Evolutionary conservation across 2,888 invertebrate genomes (phyloP), one percentile per base, ranked within the genome.

Genomic region (Hirtodrosophila trivittata): DNA sequence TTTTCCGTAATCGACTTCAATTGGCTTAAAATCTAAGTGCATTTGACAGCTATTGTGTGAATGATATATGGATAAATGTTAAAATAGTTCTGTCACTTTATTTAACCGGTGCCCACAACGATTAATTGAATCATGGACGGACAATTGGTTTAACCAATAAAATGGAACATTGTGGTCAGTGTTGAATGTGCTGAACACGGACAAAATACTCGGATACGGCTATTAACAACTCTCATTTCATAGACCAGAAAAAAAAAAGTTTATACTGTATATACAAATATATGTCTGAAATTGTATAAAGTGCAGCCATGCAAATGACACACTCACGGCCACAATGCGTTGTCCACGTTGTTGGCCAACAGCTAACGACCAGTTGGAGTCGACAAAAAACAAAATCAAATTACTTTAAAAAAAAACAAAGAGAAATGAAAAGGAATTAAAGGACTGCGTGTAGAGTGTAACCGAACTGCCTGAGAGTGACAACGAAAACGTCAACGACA

Each of bases 331-430:
- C 66, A 49, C 66, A 76, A 70, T 66, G 18, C 18, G 18, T 21
- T 21, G 63, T 59, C 51, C 70, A 47, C 37, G 62, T 46, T 75
- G 56, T 50, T 58, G 57, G 65, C 62, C 74, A 58, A 38, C 63
- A 57, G 52, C 28, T 46, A 57, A 51, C 57, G 58, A 46, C 25
- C 45, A 38, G 38, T 18, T 14, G 13, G n/a, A 58, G 47, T 46
- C 39, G 46, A 42, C 41, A 18, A 58, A 73, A 63, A 64, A 64
- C 64, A 67, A 49, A 66, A 77, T 66, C 66, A 72, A 68, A 74
- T 66, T 66, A 75, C 47, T 26, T 38, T 33, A 32, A 9, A 42
- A 12, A 58, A 56, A 58, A 37, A 35, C 21, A 14, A 21, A 13
- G 7, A 14, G 21, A 55, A 18, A 32, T 35, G 25, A 21, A 32